Evolutionary conservation across 2,113 vertebrate species (phyloP), one percentile per base, ranked within the genome.

Genomic region (Pelusios castaneus): DNA sequence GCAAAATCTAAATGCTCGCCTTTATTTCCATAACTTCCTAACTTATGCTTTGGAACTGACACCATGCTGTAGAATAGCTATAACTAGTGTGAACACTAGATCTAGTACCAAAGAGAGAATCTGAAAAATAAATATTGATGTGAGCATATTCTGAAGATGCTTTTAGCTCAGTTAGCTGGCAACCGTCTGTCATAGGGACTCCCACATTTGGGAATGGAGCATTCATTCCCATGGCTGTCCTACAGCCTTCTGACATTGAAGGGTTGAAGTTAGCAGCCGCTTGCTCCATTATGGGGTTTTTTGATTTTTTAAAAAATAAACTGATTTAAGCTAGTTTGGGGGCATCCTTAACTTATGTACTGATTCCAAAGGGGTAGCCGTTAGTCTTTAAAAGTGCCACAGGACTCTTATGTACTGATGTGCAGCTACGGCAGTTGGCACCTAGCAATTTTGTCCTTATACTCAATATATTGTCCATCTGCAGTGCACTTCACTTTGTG

Each of bases 1-100:
- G 17, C 49, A 91, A 54, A 89, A 77, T 82, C 91, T 56, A 95
- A 85, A 45, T 89, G 91, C 80, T 89, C 87, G 85, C 84, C 78
- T 75, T n/a, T 67, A 78, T 82, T 34, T 9, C 3, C 76, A 22
- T 90, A 76, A 24, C 87, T 9, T 47, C 34, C 8, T 88, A 38
- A 58, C 67, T 77, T 47, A 6, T 54, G 7, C 9, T 79, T 70
- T 76, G 77, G 6, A 82, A 2, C 49, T 75, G 87, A 14, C 51
- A 41, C 90, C 80, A 88, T 70, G 31, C n/a, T 4, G 24, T 76
- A 43, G 73, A 45, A 45, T 45, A 41, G 25, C 70, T 75, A 25
- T 24, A 76, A 5, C 25, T 76, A 22, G n/a, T 25, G 41, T 76
- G 11, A 27, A 45, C 43, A 27, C 24, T 45, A 76, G 24, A 27